phyloP scores from a whole-genome alignment of 2,113 vertebrate species.

The Tursiops truncatus region DNA sequence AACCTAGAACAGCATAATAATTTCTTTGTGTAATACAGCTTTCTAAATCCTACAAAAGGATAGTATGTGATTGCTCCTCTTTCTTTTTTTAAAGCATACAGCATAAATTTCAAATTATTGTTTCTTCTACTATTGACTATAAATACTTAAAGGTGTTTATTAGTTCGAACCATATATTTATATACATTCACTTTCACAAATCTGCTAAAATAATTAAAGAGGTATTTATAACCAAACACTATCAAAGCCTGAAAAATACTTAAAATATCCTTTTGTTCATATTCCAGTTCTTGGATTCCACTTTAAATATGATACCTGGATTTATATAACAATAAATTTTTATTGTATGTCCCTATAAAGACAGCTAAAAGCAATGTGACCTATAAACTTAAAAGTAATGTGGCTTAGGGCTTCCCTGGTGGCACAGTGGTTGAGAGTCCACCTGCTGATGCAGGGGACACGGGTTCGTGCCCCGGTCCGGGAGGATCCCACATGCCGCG shows the following conservation, averaged over 20 bases:
- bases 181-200: background rate
- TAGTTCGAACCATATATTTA: background rate
- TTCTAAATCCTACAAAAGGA: conserved; percentile 57
- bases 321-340: conserved; percentile 44
- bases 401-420: background rate
- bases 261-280: background rate
- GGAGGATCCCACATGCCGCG: too few relatives aligned
- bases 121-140: background rate
- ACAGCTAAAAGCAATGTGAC: conserved; percentile 60
- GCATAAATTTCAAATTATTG: background rate
- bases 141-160: conserved; percentile 12
- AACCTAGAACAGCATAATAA: conserved; percentile 78
- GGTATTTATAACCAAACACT: conserved; percentile 24
- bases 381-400: conserved; percentile 29
- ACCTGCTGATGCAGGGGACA: too few relatives aligned
- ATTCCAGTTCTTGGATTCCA: background rate
- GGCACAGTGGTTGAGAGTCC: too few relatives aligned
- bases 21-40: conserved; percentile 59
- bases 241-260: conserved; percentile 42
- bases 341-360: conserved; percentile 72
- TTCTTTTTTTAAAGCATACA: conserved; percentile 71
- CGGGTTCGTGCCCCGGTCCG: too few relatives aligned
- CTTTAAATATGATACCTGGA: background rate
- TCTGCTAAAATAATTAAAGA: conserved; percentile 31
- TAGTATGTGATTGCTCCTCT: background rate